Base-by-base conservation (phyloP, 1,140 invertebrate genomes). In the Drosophila ficusphila region DNA sequence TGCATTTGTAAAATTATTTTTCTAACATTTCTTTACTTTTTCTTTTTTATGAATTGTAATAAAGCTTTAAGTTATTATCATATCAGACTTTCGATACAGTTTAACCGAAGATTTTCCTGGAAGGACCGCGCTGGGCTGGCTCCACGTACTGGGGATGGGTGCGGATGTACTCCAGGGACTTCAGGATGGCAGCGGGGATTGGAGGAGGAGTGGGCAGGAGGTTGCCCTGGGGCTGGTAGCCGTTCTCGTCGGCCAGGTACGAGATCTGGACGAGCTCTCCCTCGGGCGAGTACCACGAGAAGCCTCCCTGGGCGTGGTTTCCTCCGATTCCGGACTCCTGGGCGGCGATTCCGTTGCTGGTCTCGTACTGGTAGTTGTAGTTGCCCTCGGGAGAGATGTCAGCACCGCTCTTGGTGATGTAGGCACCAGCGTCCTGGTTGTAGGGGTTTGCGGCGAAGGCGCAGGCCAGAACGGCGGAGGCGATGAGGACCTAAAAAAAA, bases 241-340 rank as follows among this genome's bases (percentile, higher is more conserved):
- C 96, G 65, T 95, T 95, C 79, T 96, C 95, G 76, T 96, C 96
- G 16, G 96, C 96, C 6, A 94, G 93, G 92, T 97, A 97, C 7
- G 90, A 79, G 2, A 94, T 60, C 25, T 91, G 76, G 44, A 93
- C 86, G 0, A 78, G 90, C 68, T 90, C 54, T n/a, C 93, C 92
- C 65, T 93, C 92, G 0, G 90, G 90, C 0, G 86, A 92, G 38
- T 54, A 74, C 9, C 51, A 91, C 1, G 73, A 53, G 67, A n/a
- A 72, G 2, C 52, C 46, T 25, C 90, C 90, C 2, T 8, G 27
- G 6, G 54, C 81, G 18, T 64, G 33, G 12, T 36, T 0, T 6
- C 76, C 69, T 41, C 77, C 90, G 16, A 76, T 14, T 21, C 94
- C 94, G 25, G 91, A 85, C 52, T 94, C 94, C 67, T 94, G 92